Evolutionary conservation across 2,113 vertebrate genomes (phyloP), one percentile per base, ranked within the genome.

Genomic region (Callipepla californica): DNA sequence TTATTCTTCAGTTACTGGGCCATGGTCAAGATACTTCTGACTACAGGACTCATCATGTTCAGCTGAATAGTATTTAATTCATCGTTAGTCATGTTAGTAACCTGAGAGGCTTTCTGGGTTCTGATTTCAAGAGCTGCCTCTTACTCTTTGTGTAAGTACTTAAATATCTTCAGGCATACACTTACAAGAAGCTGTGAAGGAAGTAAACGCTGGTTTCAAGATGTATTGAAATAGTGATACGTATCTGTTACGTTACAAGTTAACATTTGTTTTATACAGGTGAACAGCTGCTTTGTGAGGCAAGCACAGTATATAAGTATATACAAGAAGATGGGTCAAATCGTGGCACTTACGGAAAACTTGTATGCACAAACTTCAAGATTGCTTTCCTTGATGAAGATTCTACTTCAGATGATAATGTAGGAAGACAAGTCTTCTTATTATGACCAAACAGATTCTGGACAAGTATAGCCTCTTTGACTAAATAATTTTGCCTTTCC

Each of bases 281-380:
- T 70, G 98, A 99, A 82, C 96, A 98, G 45, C 88, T 98, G 87
- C 98, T 99, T 67, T 99, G 98, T 38, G 98, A 98, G 82, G 98
- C 98, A 50, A 98, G 74, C 94, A 98, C 96, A 0, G 97, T 99
- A 5, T 97, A 98, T 80, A 98, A 98, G 79, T 98, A 96, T 20
- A 93, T 97, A 15, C 98, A 98, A 94, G 98, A 99, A 69, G 98
- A 99, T 63, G 95, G 97, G 17, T 97, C 97, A 65, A 98, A 98
- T 97, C 98, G 97, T 18, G 98, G 98, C 2, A 89, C 98, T 73
- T 99, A 87, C 0, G 98, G 98, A 38, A 98, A 97, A 16, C 98
- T 99, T 0, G 87, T 98, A 47, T 99, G 98, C 97, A 98, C 98
- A 32, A 98, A 99, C 96, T 98, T 99, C 85, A 98, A 98, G 85